phyloP scores from a whole-genome alignment of 2,888 invertebrate genomes.

The Synergus umbraculus region DNA sequence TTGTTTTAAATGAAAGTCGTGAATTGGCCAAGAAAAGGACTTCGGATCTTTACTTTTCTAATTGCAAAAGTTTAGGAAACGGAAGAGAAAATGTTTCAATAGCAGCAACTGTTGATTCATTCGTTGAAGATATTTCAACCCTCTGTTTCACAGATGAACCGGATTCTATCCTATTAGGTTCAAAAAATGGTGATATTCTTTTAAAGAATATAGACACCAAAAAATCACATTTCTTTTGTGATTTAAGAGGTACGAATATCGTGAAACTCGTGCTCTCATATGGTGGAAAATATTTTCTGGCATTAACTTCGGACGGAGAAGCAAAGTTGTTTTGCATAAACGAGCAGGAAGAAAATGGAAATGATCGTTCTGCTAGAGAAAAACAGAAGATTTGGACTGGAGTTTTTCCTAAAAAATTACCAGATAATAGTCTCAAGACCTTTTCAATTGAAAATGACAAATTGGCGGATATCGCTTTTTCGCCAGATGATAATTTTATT shows the following conservation, averaged over 20 bases:
- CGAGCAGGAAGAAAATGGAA: constrained; percentile 53
- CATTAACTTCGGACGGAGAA: constrained; percentile 80
- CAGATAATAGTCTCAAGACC: constrained; percentile 63
- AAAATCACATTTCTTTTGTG: constrained; percentile 75
- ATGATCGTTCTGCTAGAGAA: constrained; percentile 65
- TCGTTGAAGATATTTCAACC: constrained; percentile 79
- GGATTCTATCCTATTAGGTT: constrained; percentile 78
- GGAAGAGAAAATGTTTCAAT: not conserved
- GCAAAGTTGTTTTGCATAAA: constrained; percentile 78
- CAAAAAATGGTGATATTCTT: constrained; percentile 77
- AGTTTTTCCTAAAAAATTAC: constrained; percentile 59
- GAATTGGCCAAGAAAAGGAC: constrained; percentile 78
- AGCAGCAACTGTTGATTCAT: constrained; percentile 39
- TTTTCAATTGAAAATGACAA: constrained; percentile 60
- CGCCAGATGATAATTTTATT: constrained; percentile 60
- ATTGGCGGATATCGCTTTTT: constrained; percentile 68
- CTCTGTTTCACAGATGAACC: constrained; percentile 79
- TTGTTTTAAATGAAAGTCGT: constrained; percentile 80
- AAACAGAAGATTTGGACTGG: constrained; percentile 68
- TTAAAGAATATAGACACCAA: constrained; percentile 81
- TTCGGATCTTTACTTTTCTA: constrained; percentile 81
- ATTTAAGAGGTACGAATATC: constrained; percentile 56
- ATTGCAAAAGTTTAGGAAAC: constrained; percentile 76
- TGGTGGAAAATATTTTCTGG: constrained; percentile 80
- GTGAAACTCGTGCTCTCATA: constrained; percentile 78